A percentile compares a stretch with the other conserved stretches of the same genome.
phyloP scores from a whole-genome alignment of 2,113 vertebrate species.

The Conger conger region DNA sequence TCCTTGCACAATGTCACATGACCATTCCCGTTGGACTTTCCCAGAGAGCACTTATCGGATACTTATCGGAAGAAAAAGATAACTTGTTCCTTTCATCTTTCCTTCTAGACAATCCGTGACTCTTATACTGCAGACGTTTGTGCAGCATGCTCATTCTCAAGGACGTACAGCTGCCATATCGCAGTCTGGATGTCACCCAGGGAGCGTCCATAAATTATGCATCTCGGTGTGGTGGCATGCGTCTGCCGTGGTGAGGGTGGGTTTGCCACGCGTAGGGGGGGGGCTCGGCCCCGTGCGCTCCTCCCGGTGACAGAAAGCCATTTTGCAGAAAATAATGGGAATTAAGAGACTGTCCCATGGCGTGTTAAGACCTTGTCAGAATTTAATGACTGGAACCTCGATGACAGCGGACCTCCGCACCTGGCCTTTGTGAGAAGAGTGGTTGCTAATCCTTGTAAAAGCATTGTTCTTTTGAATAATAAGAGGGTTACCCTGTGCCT shows the following conservation, averaged over 20 bases:
- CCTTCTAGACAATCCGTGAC: not conserved
- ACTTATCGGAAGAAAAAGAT: not conserved
- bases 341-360: not conserved
- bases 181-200: not conserved
- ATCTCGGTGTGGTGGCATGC: not conserved
- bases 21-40: not conserved
- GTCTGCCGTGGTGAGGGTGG: not conserved
- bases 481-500: slow-evolving; percentile 18
- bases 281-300: not conserved
- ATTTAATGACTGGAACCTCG: not conserved
- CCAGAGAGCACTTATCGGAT: not conserved
- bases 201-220: slow-evolving; percentile 17
- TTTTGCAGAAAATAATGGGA: not conserved
- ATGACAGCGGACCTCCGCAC: not conserved
- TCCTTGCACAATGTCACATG: not conserved
- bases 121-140: not conserved
- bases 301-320: not conserved
- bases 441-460: slow-evolving; percentile 22
- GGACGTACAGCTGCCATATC: slow-evolving; percentile 14
- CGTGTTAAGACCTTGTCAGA: slow-evolving; percentile 7
- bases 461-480: not conserved
- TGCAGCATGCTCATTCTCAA: slow-evolving; percentile 12
- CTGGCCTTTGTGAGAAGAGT: not conserved
- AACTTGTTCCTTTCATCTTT: not conserved
- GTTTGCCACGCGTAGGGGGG: not conserved